Base-by-base conservation (phyloP, 2,113 vertebrate genomes). In the Acrocephalus kingi region DNA sequence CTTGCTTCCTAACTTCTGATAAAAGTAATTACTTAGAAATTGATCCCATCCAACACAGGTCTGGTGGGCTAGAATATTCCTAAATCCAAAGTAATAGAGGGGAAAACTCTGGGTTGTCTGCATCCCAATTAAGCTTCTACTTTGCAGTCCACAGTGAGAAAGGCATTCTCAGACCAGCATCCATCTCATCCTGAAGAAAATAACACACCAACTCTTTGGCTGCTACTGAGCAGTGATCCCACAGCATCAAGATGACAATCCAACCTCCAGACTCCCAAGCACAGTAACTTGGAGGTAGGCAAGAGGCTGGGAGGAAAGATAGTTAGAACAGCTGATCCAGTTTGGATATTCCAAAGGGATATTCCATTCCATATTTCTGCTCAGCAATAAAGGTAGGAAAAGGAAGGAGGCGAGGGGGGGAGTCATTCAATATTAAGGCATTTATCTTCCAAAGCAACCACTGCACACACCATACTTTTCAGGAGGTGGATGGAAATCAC, bases 391-490 rank as follows among this genome's bases (percentile, higher is more conserved):
- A 63, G 73, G 4, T 9, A 25, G 9, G 22, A 46, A 8, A 73
- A 49, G 10, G 2, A 61, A 7, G 11, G 28, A 75, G 19, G 13
- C 0, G 0, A 7, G 14, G 4, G 2, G 8, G 1, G 3, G 3
- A 12, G 2, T 28, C 1, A 30, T 77, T 68, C 0, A 1, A 62
- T 84, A 27, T 59, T 46, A 59, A 81, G 8, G 7, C 7, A 31
- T 37, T 79, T 89, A 4, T 78, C 41, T 88, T 56, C 16, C 4
- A 6, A 71, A 74, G 27, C 3, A 82, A 55, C 7, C 1, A 2
- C 19, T 43, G 41, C 2, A 3, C 1, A 1, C 31, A 79, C 4
- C 46, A 11, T 74, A 3, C 25, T 73, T 84, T 33, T 22, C 20
- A 55, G 33, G 15, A 69, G 56, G 27, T 46, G 9, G 14, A 4